Evolutionary conservation across 2,888 invertebrate species (phyloP).

Genomic region (Actias luna): DNA sequence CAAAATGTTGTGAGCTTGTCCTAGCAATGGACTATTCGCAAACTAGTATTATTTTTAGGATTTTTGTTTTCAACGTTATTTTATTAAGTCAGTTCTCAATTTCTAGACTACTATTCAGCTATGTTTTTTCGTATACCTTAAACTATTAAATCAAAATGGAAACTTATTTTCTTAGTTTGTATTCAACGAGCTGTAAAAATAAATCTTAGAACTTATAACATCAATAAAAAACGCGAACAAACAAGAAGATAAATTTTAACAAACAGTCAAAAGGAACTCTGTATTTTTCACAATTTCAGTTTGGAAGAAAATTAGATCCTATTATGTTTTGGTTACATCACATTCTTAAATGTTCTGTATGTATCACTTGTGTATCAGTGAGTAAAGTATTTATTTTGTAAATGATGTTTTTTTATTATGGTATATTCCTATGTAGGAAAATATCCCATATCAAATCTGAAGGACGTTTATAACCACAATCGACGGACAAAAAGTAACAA

Average conservation of each 20-base stretch:
- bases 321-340: background rate
- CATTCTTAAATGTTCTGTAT: background rate
- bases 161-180: constrained; percentile 6
- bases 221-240: constrained; percentile 31
- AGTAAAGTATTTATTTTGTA: too few species aligned
- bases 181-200: constrained; percentile 15
- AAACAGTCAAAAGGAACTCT: constrained; percentile 14
- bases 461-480: too few species aligned
- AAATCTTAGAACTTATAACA: constrained; percentile 23
- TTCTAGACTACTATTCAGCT: background rate
- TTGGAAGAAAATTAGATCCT: background rate
- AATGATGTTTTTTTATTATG: too few species aligned
- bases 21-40: background rate
- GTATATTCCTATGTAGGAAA: too few species aligned
- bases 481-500: too few species aligned
- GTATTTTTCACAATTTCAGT: constrained; percentile 7
- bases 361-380: too few species aligned
- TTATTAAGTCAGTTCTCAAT: background rate
- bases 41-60: background rate
- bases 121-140: background rate
- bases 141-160: background rate
- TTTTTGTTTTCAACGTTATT: background rate
- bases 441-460: too few species aligned
- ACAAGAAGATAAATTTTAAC: constrained; percentile 27
- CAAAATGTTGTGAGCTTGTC: too few species aligned